These are phyloP conservation scores for Lepidonotus clava DNA, from an alignment of 2,888 invertebrate genomes.

Conservation along the genomic window DNA sequence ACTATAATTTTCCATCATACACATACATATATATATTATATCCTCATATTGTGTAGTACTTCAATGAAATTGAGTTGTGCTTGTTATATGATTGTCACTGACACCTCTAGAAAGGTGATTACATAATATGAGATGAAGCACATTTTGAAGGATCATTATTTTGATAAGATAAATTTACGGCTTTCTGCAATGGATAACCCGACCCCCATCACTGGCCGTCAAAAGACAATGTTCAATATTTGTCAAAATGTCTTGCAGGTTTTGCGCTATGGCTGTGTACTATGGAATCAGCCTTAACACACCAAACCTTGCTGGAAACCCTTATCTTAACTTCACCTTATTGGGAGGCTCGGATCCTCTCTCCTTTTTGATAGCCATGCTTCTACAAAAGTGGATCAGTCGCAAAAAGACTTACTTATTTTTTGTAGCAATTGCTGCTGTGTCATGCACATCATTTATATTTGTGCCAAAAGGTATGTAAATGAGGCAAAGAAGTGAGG, in stretches of 20 bases:
- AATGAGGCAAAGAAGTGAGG: background rate
- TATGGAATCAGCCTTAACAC: background rate
- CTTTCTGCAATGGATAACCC: too few species aligned
- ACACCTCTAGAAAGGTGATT: too few species aligned
- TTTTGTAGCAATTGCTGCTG: background rate
- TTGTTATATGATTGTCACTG: too few species aligned
- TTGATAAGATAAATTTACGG: too few species aligned
- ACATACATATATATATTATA: too few species aligned
- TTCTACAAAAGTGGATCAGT: background rate
- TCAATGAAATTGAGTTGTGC: too few species aligned
- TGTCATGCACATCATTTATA: background rate
- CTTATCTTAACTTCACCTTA: constrained; percentile 12
- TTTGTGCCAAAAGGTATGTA: background rate
- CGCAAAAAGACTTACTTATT: background rate
- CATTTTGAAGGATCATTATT: too few species aligned
- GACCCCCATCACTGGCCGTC: background rate
- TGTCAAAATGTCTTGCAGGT: background rate
- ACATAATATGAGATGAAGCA: too few species aligned
- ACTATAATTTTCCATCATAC: too few species aligned
- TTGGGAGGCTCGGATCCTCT: background rate
- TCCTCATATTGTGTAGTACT: too few species aligned
- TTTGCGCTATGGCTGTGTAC: background rate
- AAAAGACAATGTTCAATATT: background rate
- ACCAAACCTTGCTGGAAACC: constrained; percentile 5
- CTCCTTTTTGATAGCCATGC: background rate